Evolutionary conservation across 2,113 vertebrate species (phyloP).

Genomic region (Benitochromis conjunctus): DNA sequence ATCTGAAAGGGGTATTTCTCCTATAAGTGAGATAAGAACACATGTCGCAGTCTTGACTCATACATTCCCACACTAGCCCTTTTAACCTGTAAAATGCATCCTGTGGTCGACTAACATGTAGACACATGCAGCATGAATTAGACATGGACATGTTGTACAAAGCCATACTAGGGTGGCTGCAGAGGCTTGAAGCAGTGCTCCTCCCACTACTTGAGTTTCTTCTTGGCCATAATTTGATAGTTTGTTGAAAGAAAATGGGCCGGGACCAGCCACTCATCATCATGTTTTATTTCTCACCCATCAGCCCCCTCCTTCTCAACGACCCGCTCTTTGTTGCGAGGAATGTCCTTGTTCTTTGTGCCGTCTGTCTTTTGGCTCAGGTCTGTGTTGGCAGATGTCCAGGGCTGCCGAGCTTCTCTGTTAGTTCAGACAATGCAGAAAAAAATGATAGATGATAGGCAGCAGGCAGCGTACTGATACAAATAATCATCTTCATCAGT

Average conservation of each 20-base stretch:
- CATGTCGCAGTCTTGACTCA: background rate
- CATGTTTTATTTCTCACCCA: background rate
- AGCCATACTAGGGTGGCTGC: background rate
- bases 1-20: background rate
- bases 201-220: background rate
- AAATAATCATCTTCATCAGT: background rate
- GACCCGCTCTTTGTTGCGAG: slow-evolving; percentile 32
- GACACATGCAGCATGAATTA: background rate
- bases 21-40: background rate
- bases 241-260: slow-evolving; percentile 24
- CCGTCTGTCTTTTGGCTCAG: slow-evolving; percentile 25
- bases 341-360: slow-evolving; percentile 58
- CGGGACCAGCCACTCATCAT: background rate
- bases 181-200: background rate
- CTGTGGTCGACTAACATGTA: background rate
- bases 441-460: background rate
- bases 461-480: background rate
- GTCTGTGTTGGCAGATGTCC: slow-evolving; percentile 26
- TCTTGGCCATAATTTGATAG: slow-evolving; percentile 27
- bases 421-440: slow-evolving; percentile 7
- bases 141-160: background rate
- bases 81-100: slow-evolving; percentile 27
- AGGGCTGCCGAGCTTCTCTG: background rate
- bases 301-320: background rate
- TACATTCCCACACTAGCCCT: background rate